These are phyloP conservation scores for Mormyrus lacerda DNA, from an alignment of 2,113 vertebrate species.

Conservation along the genomic window DNA sequence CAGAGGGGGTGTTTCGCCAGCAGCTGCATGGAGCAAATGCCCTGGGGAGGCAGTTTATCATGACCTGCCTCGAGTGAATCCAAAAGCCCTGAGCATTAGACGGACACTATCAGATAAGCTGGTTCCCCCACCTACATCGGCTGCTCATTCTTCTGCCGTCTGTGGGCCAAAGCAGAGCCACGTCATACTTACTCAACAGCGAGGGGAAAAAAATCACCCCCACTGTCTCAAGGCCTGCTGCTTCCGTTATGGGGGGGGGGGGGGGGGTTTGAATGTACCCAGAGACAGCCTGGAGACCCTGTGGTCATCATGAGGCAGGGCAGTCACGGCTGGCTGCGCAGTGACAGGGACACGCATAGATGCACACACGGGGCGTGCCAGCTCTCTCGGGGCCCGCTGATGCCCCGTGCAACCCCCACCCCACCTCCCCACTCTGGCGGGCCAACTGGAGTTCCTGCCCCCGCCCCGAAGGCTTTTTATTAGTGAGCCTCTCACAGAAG, in stretches of 20 bases:
- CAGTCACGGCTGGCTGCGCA: neutral
- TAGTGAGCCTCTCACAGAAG: neutral
- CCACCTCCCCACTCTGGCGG: neutral
- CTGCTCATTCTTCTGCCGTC: neutral
- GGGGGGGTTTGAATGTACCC: neutral
- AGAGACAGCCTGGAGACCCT: neutral
- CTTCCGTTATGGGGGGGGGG: neutral
- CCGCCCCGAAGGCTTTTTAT: neutral
- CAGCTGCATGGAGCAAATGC: neutral
- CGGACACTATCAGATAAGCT: neutral
- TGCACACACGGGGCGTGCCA: neutral
- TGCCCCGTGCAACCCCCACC: neutral
- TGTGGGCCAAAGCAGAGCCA: neutral
- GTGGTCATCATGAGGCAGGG: neutral
- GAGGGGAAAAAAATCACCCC: neutral
- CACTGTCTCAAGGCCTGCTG: neutral
- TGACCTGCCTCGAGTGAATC: neutral
- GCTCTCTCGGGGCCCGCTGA: neutral
- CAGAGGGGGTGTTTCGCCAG: neutral
- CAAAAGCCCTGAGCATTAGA: neutral
- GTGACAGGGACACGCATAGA: neutral
- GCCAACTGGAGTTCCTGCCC: neutral
- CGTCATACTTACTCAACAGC: neutral
- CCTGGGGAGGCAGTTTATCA: neutral
- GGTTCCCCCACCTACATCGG: neutral